Conservation (phyloP, 30 jellyfish, hydroid and myxozoan genomes). For the Mastigias papua region DNA sequence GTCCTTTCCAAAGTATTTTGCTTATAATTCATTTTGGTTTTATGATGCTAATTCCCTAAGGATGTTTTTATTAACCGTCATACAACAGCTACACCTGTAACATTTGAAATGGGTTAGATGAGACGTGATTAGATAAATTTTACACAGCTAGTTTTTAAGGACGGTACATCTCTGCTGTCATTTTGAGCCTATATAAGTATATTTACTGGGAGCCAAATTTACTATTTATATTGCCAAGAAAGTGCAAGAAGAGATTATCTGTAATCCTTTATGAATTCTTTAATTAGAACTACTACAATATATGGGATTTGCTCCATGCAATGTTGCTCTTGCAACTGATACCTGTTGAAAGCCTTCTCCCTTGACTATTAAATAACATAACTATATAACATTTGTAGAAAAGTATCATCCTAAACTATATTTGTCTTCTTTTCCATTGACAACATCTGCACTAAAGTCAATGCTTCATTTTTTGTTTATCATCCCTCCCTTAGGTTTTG, state of each 20-base stretch:
- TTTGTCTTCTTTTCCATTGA: neutral
- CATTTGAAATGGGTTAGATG: neutral
- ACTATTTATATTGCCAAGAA: neutral
- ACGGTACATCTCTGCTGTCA: neutral
- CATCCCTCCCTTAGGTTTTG: neutral
- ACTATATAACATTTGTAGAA: neutral
- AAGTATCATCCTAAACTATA: neutral
- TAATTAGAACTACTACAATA: neutral
- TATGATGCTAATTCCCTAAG: neutral
- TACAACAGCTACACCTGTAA: neutral
- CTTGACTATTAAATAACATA: neutral
- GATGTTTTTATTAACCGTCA: neutral
- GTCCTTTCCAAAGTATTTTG: neutral
- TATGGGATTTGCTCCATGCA: too few species aligned
- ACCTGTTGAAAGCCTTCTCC: neutral
- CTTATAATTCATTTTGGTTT: neutral
- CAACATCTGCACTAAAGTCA: neutral
- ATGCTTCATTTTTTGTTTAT: neutral
- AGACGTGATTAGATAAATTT: neutral
- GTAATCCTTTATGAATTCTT: neutral
- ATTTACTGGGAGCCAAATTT: neutral
- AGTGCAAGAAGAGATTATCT: neutral
- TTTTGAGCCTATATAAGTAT: neutral
- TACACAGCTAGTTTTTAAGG: neutral
- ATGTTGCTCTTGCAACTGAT: neutral